A percentile compares a stretch with the other conserved stretches of the same genome.
phyloP scores from a whole-genome alignment of 2,113 vertebrate species.

The Heloderma charlesbogerti region DNA sequence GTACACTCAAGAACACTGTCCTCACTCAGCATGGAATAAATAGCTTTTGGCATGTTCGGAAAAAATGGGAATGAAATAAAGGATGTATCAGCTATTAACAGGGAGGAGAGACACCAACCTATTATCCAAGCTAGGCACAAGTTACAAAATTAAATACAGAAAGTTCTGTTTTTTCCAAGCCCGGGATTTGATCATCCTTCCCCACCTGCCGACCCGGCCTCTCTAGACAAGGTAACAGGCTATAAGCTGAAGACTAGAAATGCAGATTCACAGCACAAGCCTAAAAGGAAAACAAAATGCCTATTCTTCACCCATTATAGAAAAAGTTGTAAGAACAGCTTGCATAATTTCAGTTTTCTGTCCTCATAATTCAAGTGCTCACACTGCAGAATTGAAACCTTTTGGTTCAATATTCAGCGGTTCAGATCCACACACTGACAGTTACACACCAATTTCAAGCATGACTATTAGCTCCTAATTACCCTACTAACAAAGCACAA shows the following conservation, averaged over 20 bases:
- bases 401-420: not conserved
- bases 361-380: not conserved
- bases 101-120: slow-evolving; percentile 16
- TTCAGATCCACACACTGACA: not conserved
- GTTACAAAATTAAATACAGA: slow-evolving; percentile 1
- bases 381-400: not conserved
- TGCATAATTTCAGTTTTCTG: not conserved
- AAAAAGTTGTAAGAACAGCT: not conserved
- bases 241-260: not conserved
- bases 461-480: not conserved
- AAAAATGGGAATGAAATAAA: slow-evolving; percentile 10
- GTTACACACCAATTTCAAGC: not conserved
- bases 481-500: not conserved
- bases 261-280: not conserved
- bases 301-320: not conserved
- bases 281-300: not conserved
- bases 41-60: slow-evolving; percentile 6
- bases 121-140: not conserved
- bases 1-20: slow-evolving; percentile 4
- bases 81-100: accelerated
- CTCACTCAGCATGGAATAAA: not conserved
- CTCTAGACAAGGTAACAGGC: not conserved
- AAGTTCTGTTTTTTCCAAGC: not conserved
- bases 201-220: not conserved
- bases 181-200: not conserved